Conservation (phyloP, 2,888 invertebrate species). For the Sarcophaga subvicina region DNA sequence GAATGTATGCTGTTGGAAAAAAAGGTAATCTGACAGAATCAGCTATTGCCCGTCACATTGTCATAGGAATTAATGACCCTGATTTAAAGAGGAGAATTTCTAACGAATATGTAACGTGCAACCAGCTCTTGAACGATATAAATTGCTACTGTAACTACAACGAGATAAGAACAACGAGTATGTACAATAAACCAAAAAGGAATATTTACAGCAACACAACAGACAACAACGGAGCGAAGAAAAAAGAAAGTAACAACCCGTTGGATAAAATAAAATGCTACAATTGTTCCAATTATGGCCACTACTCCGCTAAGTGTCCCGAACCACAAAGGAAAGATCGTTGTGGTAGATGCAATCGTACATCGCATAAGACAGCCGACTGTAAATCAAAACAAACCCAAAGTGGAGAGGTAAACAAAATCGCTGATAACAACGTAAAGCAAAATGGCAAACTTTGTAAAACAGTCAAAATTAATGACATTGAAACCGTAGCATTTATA, state of each 20-base stretch:
- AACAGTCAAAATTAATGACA: background rate
- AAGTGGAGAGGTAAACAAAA: slow-evolving; percentile 23
- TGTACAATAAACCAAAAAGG: slow-evolving; percentile 13
- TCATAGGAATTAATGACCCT: slow-evolving; percentile 45
- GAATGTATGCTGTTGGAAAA: slow-evolving; percentile 49
- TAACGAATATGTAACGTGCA: slow-evolving; percentile 33
- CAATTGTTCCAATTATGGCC: no score
- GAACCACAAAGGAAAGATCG: slow-evolving; percentile 32
- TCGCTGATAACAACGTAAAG: background rate
- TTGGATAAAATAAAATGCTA: background rate
- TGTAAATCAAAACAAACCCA: slow-evolving; percentile 28
- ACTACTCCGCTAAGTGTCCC: slow-evolving; percentile 25
- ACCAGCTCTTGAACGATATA: slow-evolving; percentile 1
- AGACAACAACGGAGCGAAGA: background rate
- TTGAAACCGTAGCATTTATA: background rate
- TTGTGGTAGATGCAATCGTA: slow-evolving; percentile 31
- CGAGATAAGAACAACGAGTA: background rate
- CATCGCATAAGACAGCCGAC: slow-evolving; percentile 24
- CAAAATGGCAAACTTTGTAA: no score
- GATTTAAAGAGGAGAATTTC: slow-evolving; percentile 46
- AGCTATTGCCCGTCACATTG: slow-evolving; percentile 53
- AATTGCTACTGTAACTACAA: slow-evolving; percentile 37
- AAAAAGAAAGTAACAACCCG: background rate
- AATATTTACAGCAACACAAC: background rate
- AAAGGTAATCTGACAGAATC: slow-evolving; percentile 46